phyloP scores from a whole-genome alignment of 2,888 invertebrate species.

The Germaria angustata region DNA sequence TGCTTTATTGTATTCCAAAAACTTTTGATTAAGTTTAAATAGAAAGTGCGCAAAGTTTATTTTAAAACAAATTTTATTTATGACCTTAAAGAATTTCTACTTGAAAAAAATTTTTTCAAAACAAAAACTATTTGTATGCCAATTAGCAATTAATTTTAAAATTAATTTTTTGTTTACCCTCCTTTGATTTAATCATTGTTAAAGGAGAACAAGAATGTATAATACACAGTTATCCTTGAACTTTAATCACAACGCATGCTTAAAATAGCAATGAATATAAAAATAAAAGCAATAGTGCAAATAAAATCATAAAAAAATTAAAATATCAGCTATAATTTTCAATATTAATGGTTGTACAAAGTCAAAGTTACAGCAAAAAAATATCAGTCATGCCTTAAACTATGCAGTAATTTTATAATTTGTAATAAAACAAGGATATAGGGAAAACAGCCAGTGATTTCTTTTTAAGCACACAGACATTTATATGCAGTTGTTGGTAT shows the following conservation, averaged over 20 bases:
- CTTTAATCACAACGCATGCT: conserved; percentile 54
- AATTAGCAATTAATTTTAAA: conserved; percentile 52
- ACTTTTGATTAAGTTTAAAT: background rate
- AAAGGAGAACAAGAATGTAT: conserved; percentile 26
- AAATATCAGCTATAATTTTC: conserved; percentile 6
- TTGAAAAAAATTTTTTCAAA: background rate
- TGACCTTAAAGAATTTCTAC: conserved; percentile 32
- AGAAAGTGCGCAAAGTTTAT: background rate
- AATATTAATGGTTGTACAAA: no score
- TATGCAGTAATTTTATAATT: conserved; percentile 20
- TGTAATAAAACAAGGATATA: background rate
- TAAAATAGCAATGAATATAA: background rate
- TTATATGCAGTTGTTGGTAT: no score
- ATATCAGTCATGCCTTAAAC: conserved; percentile 9
- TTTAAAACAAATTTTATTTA: background rate
- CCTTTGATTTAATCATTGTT: conserved; percentile 12
- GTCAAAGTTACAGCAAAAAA: no score
- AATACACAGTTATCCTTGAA: conserved; percentile 52
- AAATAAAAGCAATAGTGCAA: background rate
- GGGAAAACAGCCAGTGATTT: background rate
- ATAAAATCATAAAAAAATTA: background rate
- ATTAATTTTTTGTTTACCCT: background rate
- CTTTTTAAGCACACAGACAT: background rate
- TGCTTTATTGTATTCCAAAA: background rate
- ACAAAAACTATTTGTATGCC: conserved; percentile 31